Percentiles rank a stretch among this genome's conserved stretches.
These are phyloP conservation scores for Ibidorhyncha struthersii DNA, from an alignment of 2,113 vertebrate genomes.

Conservation along the genomic window DNA sequence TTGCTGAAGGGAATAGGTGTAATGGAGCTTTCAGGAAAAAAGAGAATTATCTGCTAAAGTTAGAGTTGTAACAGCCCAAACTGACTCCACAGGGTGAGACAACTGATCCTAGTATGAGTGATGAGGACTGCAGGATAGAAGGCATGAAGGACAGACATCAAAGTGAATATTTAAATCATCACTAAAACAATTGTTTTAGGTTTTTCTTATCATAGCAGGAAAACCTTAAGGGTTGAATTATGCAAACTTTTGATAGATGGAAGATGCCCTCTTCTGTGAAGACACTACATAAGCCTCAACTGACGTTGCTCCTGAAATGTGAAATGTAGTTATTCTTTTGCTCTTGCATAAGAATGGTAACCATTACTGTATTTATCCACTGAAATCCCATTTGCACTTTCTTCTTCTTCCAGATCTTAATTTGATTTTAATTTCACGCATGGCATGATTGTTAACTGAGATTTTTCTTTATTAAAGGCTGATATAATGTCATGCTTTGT, in stretches of 20 bases:
- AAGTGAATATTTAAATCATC: not conserved
- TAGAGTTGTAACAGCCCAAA: not conserved
- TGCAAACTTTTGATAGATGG: not conserved
- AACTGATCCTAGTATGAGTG: not conserved
- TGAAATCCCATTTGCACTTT: not conserved
- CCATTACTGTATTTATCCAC: not conserved
- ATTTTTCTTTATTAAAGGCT: not conserved
- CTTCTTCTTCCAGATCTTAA: not conserved
- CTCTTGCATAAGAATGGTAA: not conserved
- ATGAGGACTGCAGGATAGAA: not conserved
- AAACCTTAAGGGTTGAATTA: not conserved
- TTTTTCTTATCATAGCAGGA: not conserved
- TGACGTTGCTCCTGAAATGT: not conserved
- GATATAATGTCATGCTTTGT: not conserved
- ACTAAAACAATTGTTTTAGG: not conserved
- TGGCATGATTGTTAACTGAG: not conserved
- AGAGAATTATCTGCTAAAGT: not conserved
- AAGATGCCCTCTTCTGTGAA: not conserved
- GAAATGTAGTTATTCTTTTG: not conserved
- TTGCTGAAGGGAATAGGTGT: not conserved
- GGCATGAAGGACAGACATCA: not conserved
- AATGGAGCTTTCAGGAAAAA: not conserved
- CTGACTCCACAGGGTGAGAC: not conserved
- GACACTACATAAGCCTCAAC: not conserved
- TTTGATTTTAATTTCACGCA: not conserved